A percentile compares a stretch with the other conserved stretches of the same genome.
Conservation (phyloP, 2,113 vertebrate genomes). For the Tylochromis polylepis region DNA sequence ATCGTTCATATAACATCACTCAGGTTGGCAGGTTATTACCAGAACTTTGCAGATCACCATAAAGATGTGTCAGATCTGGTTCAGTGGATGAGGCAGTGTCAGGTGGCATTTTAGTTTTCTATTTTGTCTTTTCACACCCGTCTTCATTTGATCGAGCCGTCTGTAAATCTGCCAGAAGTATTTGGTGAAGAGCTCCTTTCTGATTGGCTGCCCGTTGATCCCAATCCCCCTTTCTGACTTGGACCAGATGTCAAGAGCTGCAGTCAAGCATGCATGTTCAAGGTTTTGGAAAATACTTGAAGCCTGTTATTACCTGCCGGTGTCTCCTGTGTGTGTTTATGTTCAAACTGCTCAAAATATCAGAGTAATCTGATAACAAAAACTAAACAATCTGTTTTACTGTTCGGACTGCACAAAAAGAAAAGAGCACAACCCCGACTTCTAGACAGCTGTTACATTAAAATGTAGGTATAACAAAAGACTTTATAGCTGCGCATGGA, state of each 20-base stretch:
- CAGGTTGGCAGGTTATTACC: not conserved
- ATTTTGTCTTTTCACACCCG: slow-evolving; percentile 26
- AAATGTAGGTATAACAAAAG: not conserved
- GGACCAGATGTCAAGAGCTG: slow-evolving; percentile 95
- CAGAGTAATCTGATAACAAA: not conserved
- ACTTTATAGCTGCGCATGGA: not conserved
- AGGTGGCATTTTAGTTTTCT: not conserved
- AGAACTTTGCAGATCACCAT: not conserved
- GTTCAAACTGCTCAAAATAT: not conserved
- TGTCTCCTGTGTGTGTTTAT: not conserved
- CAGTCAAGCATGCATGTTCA: not conserved
- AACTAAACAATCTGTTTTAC: not conserved
- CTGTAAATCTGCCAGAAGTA: slow-evolving; percentile 94
- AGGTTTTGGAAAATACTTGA: not conserved
- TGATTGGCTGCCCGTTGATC: slow-evolving; percentile 88
- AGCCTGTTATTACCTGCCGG: not conserved
- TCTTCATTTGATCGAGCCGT: slow-evolving; percentile 85
- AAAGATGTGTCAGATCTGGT: not conserved
- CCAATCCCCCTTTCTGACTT: slow-evolving; percentile 92
- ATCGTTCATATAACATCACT: not conserved
- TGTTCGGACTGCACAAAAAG: not conserved
- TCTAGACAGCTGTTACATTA: not conserved
- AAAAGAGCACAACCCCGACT: not conserved
- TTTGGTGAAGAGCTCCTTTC: slow-evolving; percentile 87
- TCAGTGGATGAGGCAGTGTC: not conserved